Percentiles rank a stretch among this genome's conserved stretches.
These are phyloP conservation scores for Cynoglossus semilaevis DNA, from an alignment of 2,113 vertebrate genomes.

Conservation along the genomic window DNA sequence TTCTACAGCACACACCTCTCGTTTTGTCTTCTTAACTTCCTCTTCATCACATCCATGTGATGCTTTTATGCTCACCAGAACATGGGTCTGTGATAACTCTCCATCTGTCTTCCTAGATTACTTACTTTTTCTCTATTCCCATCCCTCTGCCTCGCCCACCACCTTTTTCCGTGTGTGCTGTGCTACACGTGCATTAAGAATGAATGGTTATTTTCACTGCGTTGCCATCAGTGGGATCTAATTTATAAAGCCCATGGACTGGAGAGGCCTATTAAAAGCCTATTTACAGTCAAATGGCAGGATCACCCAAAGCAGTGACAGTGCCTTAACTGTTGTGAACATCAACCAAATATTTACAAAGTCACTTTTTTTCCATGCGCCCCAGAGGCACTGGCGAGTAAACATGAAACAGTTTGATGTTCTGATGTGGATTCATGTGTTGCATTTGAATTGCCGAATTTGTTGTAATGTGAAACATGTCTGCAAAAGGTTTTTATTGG, in stretches of 20 bases:
- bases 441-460: neutral
- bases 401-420: constrained; percentile 9
- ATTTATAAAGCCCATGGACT: constrained; percentile 39
- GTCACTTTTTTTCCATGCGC: neutral
- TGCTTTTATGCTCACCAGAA: constrained; percentile 17
- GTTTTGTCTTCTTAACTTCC: constrained; percentile 22
- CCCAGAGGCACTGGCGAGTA: neutral
- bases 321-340: constrained; percentile 37
- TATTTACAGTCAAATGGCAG: constrained; percentile 52
- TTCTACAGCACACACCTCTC: constrained; percentile 7
- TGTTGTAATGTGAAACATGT: neutral
- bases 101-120: constrained; percentile 11
- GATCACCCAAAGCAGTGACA: constrained; percentile 25
- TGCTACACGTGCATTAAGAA: constrained; percentile 28
- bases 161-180: constrained; percentile 1
- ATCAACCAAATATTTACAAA: constrained; percentile 24
- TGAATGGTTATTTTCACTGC: constrained; percentile 42
- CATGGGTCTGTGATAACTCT: constrained; percentile 38
- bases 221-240: constrained; percentile 41
- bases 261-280: constrained; percentile 55
- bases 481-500: neutral
- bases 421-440: neutral
- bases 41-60: neutral
- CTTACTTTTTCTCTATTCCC: constrained; percentile 2
- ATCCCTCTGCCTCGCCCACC: neutral